Evolutionary conservation across 2,113 vertebrate genomes (phyloP).

Genomic region (Cinclus mexicanus): DNA sequence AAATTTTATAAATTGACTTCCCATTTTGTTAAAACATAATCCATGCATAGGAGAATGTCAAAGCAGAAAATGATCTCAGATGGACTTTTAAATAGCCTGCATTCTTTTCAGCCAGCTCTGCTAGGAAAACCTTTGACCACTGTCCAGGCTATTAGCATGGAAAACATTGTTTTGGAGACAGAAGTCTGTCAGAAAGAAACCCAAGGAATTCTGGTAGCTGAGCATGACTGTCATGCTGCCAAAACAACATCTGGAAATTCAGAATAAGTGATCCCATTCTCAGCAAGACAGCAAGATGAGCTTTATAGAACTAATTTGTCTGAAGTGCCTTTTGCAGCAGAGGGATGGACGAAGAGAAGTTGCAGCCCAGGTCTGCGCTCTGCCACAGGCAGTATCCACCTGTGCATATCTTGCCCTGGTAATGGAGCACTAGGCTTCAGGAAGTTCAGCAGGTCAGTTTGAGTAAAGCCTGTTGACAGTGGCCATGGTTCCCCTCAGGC

Average conservation of each 20-base stretch:
- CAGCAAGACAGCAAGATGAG: neutral
- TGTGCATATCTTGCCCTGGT: neutral
- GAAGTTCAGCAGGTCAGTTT: neutral
- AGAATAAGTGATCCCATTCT: neutral
- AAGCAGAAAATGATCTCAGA: neutral
- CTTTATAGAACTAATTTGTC: neutral
- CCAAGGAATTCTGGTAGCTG: constrained; percentile 20
- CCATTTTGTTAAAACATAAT: constrained; percentile 6
- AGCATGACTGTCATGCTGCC: neutral
- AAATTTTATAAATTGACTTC: neutral
- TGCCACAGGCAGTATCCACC: neutral
- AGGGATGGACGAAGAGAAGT: neutral
- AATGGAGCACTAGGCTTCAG: neutral
- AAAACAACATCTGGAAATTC: constrained; percentile 28
- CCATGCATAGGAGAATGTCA: neutral
- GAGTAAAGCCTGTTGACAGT: neutral
- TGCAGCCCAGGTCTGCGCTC: neutral
- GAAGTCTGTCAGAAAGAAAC: constrained; percentile 31
- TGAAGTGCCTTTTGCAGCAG: neutral
- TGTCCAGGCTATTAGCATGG: constrained; percentile 29
- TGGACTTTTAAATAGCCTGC: constrained; percentile 16
- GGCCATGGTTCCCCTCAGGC: neutral
- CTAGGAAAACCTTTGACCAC: constrained; percentile 36
- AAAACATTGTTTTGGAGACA: constrained; percentile 48
- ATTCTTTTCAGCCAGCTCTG: constrained; percentile 40